Base-by-base conservation (phyloP, 2,888 invertebrate genomes). In the Erebia ligea region DNA sequence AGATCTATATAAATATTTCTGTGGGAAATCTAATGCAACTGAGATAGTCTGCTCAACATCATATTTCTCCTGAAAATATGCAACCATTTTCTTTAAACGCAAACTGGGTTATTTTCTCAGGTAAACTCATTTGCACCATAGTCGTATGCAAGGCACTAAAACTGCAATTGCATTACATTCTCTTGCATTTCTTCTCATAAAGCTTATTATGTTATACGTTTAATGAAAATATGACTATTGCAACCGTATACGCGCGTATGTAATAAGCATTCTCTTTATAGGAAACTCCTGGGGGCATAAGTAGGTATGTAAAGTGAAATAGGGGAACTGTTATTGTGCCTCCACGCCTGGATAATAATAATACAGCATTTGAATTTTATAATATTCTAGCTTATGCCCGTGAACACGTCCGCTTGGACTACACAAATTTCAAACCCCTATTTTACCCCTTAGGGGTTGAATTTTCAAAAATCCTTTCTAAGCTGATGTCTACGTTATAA, bases 191-290 rank as follows among this genome's bases (percentile, higher is more conserved):
- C 56, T 68, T 62, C 42, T 56, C 42, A 68, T 68, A 63, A 68
- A 68, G 62, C 48, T 17, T 17, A 69, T 67, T 57, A 58, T 56
- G 62, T 54, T 50, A 62, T 62, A 63, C 67, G n/a, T 63, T 15
- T 68, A 71, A 73, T 73, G 61, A 73, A 73, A 50, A 69, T 71
- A 73, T 64, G 67, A 73, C 54, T 64, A 71, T 65, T 67, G 71
- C 69, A 59, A 48, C 62, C 17, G 48, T 54, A 64, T 67, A 67
- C 50, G 67, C 59, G 67, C 54, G 61, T 67, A 63, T 65, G 72
- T 54, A 69, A 65, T 71, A 69, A 61, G 66, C 67, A 57, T 67
- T 50, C 45, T 64, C 62, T 54, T 56, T 52, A 61, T 64, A 34
- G 48, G 19, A 62, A 63, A 57, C 61, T 58, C 59, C 48, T 64